These are phyloP conservation scores for Elaeidobius kamerunicus DNA, from an alignment of 2,888 invertebrate species.

Conservation along the genomic window DNA sequence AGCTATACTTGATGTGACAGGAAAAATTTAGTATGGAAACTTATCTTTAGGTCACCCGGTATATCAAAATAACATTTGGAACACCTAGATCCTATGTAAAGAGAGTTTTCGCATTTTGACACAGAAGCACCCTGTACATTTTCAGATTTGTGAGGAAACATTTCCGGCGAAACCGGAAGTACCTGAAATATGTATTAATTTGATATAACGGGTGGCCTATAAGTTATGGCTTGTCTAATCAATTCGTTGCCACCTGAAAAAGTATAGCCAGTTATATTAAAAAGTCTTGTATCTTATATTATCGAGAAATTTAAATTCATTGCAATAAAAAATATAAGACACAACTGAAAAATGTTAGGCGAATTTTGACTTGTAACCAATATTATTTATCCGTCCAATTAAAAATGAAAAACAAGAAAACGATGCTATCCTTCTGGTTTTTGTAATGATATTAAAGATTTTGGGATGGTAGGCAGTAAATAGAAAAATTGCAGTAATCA, in stretches of 20 bases:
- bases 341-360: conserved; percentile 11
- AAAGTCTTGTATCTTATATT: neutral
- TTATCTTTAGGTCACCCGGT: neutral
- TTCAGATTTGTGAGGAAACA: no score
- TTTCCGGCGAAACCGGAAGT: no score
- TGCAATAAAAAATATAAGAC: conserved; percentile 15
- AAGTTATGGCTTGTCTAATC: no score
- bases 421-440: conserved; percentile 10
- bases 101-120: no score
- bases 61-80: neutral
- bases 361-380: conserved; percentile 13
- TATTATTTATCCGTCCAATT: neutral
- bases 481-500: conserved; percentile 1
- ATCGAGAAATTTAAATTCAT: neutral
- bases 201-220: no score
- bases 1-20: neutral
- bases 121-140: no score
- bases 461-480: neutral
- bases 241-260: no score
- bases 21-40: neutral
- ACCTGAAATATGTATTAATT: no score
- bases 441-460: neutral
- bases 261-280: no score
- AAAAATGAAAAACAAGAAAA: neutral
- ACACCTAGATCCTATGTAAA: no score